Evolutionary conservation across 2,797 vertebrate genomes (phyloP), one percentile per base, ranked within the genome.

Genomic region (Anguilla pacifica): DNA sequence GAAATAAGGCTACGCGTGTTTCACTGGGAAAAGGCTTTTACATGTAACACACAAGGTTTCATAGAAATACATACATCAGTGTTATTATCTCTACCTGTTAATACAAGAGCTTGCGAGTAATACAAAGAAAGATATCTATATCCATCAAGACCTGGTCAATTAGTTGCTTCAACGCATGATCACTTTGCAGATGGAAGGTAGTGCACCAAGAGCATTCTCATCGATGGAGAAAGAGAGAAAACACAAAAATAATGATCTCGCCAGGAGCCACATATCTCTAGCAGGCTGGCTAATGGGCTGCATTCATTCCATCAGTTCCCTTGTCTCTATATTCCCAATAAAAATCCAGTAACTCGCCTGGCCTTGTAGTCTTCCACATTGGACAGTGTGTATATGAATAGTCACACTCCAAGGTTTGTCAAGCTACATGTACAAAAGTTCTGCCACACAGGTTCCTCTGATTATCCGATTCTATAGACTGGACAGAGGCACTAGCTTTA

Each of bases 151-250:
- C 53, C 53, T 55, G 13, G 10, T 1, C 9, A 55, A 55, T 55
- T 10, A 10, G 53, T 55, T 10, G 53, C 11, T 55, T 55, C 53
- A 55, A 55, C 10, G 13, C 53, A 25, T 64, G 19, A 31, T 86
- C n/a, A 55, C 57, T 86, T 79, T 55, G 67, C 43, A 79, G 39
- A 57, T 79, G 46, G 31, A 51, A 57, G 28, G 70, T 51, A 86
- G 25, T 77, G n/a, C 31, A 46, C 57, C 11, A 19, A 86, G 77
- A 51, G 53, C 25, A 28, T 70, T n/a, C n/a, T 70, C 64, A 28
- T 31, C 31, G 70, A 74, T 74, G 28, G 28, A 74, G 31, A 39
- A 13, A 74, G 0, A 13, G 28, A 74, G 28, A 74, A 74, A 31
- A 74, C 17, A 74, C 31, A 35, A 28, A 74, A 35, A 74, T 35